Percentiles rank a stretch among this genome's conserved stretches.
Conservation (phyloP, 2,888 invertebrate genomes). For the Cerastis leucographa region DNA sequence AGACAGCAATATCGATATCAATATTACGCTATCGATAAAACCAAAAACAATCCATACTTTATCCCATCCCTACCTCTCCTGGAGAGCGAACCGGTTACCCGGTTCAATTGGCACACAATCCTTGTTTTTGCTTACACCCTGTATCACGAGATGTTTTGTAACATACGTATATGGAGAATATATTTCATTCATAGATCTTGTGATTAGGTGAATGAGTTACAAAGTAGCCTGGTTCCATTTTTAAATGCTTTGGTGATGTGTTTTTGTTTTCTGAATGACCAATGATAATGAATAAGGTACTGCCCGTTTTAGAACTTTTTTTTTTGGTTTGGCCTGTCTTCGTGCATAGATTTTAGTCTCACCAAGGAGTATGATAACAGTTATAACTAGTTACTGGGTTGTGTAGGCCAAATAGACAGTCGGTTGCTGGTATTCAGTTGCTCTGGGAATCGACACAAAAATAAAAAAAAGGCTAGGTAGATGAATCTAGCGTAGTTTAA, state of each 20-base stretch:
- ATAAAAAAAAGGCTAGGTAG: too few species aligned
- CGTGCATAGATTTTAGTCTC: too few species aligned
- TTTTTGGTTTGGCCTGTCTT: too few species aligned
- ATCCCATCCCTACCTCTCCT: slow-evolving; percentile 70
- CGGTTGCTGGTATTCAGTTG: too few species aligned
- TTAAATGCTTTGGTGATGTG: slow-evolving; percentile 4
- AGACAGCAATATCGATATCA: neutral
- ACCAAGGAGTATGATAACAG: too few species aligned
- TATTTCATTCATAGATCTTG: slow-evolving; percentile 70
- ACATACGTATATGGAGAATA: slow-evolving; percentile 64
- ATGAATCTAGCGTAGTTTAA: neutral
- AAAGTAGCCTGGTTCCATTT: slow-evolving; percentile 24
- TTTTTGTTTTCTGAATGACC: neutral
- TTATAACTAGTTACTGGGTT: too few species aligned
- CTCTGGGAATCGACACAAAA: too few species aligned
- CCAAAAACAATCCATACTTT: slow-evolving; percentile 19
- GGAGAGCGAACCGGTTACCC: slow-evolving; percentile 84
- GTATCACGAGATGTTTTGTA: slow-evolving; percentile 53
- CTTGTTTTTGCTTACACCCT: slow-evolving; percentile 72
- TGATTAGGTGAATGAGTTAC: slow-evolving; percentile 56
- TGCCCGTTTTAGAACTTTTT: too few species aligned
- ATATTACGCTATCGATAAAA: slow-evolving; percentile 33
- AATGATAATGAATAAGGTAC: too few species aligned
- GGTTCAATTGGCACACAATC: slow-evolving; percentile 83
- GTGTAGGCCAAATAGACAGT: too few species aligned